Evolutionary conservation across 2,888 invertebrate genomes (phyloP).

Genomic region (Dasypolia templi): DNA sequence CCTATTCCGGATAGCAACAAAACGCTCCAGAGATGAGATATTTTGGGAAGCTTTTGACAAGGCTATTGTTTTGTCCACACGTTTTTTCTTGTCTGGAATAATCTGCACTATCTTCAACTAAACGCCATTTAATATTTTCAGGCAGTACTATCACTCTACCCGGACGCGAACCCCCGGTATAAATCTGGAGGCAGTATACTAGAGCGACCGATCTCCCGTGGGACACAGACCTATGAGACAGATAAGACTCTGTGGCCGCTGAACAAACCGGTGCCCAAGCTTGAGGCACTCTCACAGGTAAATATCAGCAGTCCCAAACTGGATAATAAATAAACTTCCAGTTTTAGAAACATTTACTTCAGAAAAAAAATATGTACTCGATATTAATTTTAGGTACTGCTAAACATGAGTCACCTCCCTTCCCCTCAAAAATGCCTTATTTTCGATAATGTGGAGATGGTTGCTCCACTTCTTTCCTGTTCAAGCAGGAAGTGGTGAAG

Average conservation of each 20-base stretch:
- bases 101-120: background rate
- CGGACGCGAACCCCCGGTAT: constrained; percentile 83
- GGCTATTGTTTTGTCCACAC: background rate
- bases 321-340: background rate
- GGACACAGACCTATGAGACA: constrained; percentile 93
- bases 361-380: background rate
- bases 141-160: constrained; percentile 89
- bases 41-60: background rate
- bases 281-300: constrained; percentile 91
- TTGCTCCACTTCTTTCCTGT: too few species aligned
- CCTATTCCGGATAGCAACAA: background rate
- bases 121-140: constrained; percentile 70
- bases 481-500: background rate
- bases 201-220: constrained; percentile 92
- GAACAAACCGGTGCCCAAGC: constrained; percentile 93
- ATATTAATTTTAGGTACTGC: background rate
- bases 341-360: background rate
- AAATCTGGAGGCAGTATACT: constrained; percentile 90
- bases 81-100: background rate
- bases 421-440: too few species aligned
- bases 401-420: background rate
- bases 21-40: background rate
- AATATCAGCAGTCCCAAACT: background rate
- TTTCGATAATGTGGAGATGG: background rate
- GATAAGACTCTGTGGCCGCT: constrained; percentile 93